A percentile compares a stretch with the other conserved stretches of the same genome.
These are phyloP conservation scores for Oreocharis arfaki DNA, from an alignment of 2,113 vertebrate genomes.

Conservation along the genomic window DNA sequence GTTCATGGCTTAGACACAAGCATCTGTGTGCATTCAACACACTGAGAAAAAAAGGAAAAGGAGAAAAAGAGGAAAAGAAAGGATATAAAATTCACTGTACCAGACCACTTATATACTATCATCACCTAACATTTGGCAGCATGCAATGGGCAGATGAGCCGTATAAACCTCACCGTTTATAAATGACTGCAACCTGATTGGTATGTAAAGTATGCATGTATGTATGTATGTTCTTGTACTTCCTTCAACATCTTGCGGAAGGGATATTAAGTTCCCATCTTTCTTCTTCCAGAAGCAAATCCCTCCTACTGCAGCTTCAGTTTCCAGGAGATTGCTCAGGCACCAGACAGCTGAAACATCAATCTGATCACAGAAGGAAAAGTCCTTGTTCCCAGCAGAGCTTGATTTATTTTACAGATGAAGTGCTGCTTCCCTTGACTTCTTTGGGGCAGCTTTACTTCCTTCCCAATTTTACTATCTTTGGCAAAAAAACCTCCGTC, in stretches of 20 bases:
- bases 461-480: not conserved
- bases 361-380: not conserved
- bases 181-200: not conserved
- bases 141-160: not conserved
- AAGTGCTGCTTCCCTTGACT: not conserved
- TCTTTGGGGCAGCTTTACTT: not conserved
- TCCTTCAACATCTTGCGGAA: not conserved
- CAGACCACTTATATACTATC: not conserved
- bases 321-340: not conserved
- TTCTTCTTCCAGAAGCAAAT: not conserved
- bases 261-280: not conserved
- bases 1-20: not conserved
- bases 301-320: not conserved
- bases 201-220: not conserved
- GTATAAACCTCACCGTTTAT: not conserved
- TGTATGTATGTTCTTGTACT: not conserved
- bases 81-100: not conserved
- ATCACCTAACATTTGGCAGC: not conserved
- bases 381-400: not conserved
- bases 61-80: not conserved
- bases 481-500: not conserved
- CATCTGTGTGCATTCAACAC: not conserved
- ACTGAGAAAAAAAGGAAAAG: not conserved
- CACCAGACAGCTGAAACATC: not conserved
- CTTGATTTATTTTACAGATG: not conserved